A percentile compares a stretch with the other conserved stretches of the same genome.
These are phyloP conservation scores for Caenorhabditis imperialis DNA, from an alignment of 2,888 invertebrate species.

Conservation along the genomic window DNA sequence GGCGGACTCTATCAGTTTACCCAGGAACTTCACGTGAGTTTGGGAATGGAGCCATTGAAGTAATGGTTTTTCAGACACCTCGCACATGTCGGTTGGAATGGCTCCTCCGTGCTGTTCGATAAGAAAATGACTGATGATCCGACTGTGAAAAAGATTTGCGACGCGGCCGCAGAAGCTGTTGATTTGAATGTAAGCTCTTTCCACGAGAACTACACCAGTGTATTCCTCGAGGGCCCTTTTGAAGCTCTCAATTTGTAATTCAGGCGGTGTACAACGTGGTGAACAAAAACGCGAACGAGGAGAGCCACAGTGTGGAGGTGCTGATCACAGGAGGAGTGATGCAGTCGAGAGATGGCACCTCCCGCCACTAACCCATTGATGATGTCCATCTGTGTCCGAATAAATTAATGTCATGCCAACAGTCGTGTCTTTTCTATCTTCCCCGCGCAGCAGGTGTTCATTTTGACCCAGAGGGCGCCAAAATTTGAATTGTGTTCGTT, in stretches of 20 bases:
- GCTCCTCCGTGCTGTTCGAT: conserved; percentile 57
- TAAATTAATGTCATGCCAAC: conserved; percentile 29
- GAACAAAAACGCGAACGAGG: conserved; percentile 58
- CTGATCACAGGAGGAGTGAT: conserved; percentile 58
- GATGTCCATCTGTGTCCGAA: conserved; percentile 6
- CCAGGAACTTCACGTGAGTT: conserved; percentile 55
- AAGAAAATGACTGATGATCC: conserved; percentile 53
- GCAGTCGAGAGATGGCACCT: conserved; percentile 51
- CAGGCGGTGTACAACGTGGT: conserved; percentile 68
- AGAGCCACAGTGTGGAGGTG: conserved; percentile 65
- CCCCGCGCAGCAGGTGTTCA: conserved; percentile 22
- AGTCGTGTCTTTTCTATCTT: conserved; percentile 3
- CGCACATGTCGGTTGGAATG: conserved; percentile 68
- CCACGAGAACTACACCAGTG: no score
- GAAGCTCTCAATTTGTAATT: no score
- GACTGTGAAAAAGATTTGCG: conserved; percentile 57
- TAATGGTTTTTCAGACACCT: conserved; percentile 63
- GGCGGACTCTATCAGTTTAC: conserved; percentile 54
- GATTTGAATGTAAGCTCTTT: conserved; percentile 55
- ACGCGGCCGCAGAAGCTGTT: conserved; percentile 59
- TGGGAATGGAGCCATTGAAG: no score
- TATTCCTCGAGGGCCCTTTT: no score
- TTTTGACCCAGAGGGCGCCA: neutral
- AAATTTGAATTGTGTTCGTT: neutral
- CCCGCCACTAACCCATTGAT: conserved; percentile 20